Percentiles rank a stretch among this genome's conserved stretches.
Conservation (phyloP, 2,888 invertebrate genomes). For the Aromia moschata region DNA sequence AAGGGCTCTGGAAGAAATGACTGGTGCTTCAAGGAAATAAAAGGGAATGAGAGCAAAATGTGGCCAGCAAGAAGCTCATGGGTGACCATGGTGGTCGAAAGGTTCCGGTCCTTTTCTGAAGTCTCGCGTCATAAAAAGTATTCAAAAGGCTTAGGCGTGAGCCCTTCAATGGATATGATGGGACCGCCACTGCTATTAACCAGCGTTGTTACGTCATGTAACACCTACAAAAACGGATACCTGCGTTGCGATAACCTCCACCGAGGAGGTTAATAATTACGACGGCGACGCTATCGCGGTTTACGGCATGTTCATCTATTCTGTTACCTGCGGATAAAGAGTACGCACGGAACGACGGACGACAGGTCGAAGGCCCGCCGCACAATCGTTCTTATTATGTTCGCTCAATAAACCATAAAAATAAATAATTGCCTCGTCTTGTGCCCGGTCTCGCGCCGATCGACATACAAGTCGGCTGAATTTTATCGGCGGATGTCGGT, state of each 20-base stretch:
- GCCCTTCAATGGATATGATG: no score
- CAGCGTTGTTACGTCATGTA: no score
- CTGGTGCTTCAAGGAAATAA: no score
- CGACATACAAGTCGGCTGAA: constrained; percentile 13
- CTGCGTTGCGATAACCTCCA: not conserved
- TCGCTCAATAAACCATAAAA: constrained; percentile 16
- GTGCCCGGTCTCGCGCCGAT: constrained; percentile 2
- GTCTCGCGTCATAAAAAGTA: no score
- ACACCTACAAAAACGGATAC: no score
- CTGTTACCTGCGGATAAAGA: constrained; percentile 10
- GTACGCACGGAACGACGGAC: constrained; percentile 4
- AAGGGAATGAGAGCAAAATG: no score
- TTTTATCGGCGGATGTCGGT: constrained; percentile 21
- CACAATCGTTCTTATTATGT: constrained; percentile 12
- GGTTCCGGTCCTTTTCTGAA: no score
- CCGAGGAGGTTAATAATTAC: not conserved
- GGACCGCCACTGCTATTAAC: no score
- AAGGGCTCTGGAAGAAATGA: no score
- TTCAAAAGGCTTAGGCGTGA: no score
- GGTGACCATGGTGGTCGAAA: no score
- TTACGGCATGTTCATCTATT: constrained; percentile 16
- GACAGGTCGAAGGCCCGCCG: constrained; percentile 7
- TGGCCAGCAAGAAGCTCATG: no score
- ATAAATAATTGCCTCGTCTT: constrained; percentile 19
- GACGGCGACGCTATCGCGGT: constrained; percentile 8